phyloP scores from a whole-genome alignment of 2,113 vertebrate species.

The Raphicerus campestris region DNA sequence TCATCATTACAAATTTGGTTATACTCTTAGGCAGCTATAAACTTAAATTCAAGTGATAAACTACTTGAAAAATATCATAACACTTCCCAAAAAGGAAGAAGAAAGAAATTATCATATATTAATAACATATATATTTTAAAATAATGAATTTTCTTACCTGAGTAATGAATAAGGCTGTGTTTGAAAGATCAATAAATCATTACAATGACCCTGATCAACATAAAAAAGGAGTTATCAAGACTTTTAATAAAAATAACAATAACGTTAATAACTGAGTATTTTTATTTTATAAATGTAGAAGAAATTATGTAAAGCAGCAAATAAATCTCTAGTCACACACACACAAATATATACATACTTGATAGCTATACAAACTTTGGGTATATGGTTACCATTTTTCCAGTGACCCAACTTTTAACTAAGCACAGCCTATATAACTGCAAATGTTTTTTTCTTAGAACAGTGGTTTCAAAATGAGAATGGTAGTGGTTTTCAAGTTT shows the following conservation, averaged over 20 bases:
- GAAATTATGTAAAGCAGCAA: not conserved
- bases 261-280: not conserved
- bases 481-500: not conserved
- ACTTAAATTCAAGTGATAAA: constrained; percentile 35
- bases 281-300: constrained; percentile 38
- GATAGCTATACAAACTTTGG: not conserved
- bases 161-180: constrained; percentile 91
- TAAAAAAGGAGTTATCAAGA: not conserved
- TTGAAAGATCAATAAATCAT: constrained; percentile 94
- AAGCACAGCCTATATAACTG: not conserved
- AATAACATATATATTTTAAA: not conserved
- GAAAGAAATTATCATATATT: not conserved
- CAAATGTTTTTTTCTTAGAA: constrained; percentile 24
- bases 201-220: constrained; percentile 86
- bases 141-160: constrained; percentile 81
- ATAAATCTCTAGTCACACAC: not conserved
- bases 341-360: not conserved
- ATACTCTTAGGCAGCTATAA: not conserved
- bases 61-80: not conserved
- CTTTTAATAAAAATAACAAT: constrained; percentile 28
- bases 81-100: not conserved
- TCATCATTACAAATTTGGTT: constrained; percentile 31
- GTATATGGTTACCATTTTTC: not conserved
- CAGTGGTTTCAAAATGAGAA: constrained; percentile 21
- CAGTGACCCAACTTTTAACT: not conserved